Evolutionary conservation across 2,888 invertebrate species (phyloP), one percentile per base, ranked within the genome.

Genomic region (Schizotus pectinicornis): DNA sequence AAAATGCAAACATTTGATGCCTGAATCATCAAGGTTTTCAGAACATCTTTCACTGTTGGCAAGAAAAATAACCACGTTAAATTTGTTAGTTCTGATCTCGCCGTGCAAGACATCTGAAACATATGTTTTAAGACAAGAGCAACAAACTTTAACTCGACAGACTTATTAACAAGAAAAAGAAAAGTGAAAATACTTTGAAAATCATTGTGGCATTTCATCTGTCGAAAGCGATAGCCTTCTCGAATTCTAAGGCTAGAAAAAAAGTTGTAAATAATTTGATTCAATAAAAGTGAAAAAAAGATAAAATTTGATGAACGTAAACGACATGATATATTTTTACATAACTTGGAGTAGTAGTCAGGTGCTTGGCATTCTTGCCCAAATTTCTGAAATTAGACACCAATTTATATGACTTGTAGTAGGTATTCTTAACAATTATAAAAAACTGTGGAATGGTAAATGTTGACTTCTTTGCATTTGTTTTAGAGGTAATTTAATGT

Each of bases 371-470:
- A 68, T 92, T 91, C 1, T 83, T 82, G 75, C 94, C 92, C 71
- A 95, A 92, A 50, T 89, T 88, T 62, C 88, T 86, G 94, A 94
- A 95, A 65, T 88, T 89, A 6, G 82, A 81, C 0, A 92, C 88
- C 1, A 95, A 81, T 77, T 90, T 91, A 53, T 93, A 91, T 51
- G 92, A 78, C 79, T 90, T 92, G 38, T 84, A 87, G 50, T 88
- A 89, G 58, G 87, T 85, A 67, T 91, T 90, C 67, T 92, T 88
- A n/a, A 95, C 88, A 0, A 90, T 86, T n/a, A 89, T 87, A 89
- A 93, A 94, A 59, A 92, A 85, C 6, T 91, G 90, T 70, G 91
- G 89, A 62, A 94, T 86, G 1, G 91, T 88, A 72, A 94, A 92
- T 38, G 94, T 86, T 81, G 94, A 93, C 77, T 93, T 92, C 6